A percentile compares a stretch with the other conserved stretches of the same genome.
Conservation (phyloP, 2,797 vertebrate species). For the Merluccius polli region DNA sequence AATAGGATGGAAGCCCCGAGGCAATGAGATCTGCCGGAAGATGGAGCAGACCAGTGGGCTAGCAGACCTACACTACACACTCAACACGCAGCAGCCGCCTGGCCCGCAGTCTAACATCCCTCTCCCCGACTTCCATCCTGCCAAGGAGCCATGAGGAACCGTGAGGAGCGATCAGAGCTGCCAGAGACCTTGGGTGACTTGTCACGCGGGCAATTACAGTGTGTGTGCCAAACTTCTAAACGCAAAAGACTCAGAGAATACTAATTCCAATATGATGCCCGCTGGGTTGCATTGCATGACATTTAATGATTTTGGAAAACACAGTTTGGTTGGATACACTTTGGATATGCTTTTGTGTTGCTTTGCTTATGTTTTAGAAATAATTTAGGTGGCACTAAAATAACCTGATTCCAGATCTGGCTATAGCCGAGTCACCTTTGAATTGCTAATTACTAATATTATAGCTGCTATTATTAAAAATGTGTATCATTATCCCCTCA, state of each 20-base stretch:
- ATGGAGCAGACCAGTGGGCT: conserved; percentile 28
- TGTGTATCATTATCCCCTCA: neutral
- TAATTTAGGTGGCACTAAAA: neutral
- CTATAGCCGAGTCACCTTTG: neutral
- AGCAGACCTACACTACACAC: conserved; percentile 22
- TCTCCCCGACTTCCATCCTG: neutral
- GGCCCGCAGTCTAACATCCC: conserved; percentile 13
- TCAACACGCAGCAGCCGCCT: conserved; percentile 47
- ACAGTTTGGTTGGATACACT: neutral
- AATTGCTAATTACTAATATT: neutral
- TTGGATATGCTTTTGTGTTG: neutral
- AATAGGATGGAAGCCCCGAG: conserved; percentile 59
- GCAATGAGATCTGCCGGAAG: conserved; percentile 46
- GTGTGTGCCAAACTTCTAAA: conserved; percentile 12
- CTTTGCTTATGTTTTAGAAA: neutral
- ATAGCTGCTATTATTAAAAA: too few relatives aligned
- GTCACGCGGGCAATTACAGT: neutral
- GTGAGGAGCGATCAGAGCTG: neutral
- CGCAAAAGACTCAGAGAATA: conserved; percentile 26
- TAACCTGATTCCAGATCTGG: neutral
- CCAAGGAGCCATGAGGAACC: neutral
- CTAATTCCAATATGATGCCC: conserved; percentile 15
- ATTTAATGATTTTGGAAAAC: conserved; percentile 1
- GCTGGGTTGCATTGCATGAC: neutral
- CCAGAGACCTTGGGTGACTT: neutral